Evolutionary conservation across 2,797 vertebrate species (phyloP), one percentile per base, ranked within the genome.

Genomic region (Sebastes vulpes): DNA sequence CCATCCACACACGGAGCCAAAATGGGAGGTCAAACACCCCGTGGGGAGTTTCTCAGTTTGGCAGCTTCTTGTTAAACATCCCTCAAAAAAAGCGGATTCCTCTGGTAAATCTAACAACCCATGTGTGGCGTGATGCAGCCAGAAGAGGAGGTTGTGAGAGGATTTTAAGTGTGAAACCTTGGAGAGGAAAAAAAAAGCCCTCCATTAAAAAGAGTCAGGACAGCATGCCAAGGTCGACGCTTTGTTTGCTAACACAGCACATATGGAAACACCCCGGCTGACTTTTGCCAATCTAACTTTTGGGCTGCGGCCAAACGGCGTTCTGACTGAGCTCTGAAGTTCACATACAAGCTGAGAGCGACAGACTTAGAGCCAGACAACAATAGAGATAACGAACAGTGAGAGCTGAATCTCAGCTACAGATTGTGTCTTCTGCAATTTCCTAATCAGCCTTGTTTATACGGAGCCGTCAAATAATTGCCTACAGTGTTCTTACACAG

Each of bases 211-310:
- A 71, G n/a, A 81, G 65, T 21, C 18, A 64, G 65, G 53, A 82
- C 50, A 29, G n/a, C 67, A 9, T n/a, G 83, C 87, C 89, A 92
- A 91, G 87, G 88, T 88, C 72, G 10, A 70, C 2, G 4, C 74
- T 53, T 50, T 85, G 88, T 81, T 91, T 90, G 89, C 85, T 23
- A 83, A 90, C 85, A 68, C 84, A 82, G 91, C 90, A 87, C 85
- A 90, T 85, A 77, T 77, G 85, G 75, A 87, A 85, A 89, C 85
- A 89, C 78, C 87, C 86, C 75, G 9, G 70, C 42, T 38, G 88
- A 83, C 83, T 75, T 85, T 64, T 35, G 29, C 61, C 77, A 70
- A 66, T 84, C 71, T 71, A 57, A 69, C 72, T 50, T 28, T 59
- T 90, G 88, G 85, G 65, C 35, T 7, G 14, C 31, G 11, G 85